phyloP scores from a whole-genome alignment of 2,113 vertebrate genomes.

The Pipa parva region DNA sequence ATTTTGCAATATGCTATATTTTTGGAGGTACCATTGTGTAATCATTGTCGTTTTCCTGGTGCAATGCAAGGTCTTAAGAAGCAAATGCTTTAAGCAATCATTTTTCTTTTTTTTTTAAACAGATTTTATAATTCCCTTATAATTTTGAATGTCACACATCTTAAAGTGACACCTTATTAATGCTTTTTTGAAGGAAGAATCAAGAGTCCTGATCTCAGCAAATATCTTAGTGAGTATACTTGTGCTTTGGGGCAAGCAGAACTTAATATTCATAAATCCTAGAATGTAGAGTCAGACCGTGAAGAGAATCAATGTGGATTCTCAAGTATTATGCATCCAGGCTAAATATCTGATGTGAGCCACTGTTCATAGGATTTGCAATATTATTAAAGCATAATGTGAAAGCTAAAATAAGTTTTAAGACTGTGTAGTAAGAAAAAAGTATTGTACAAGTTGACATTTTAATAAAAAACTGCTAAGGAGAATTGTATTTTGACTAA shows the following conservation, averaged over 20 bases:
- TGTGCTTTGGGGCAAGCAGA: conserved; percentile 71
- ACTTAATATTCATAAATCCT: conserved; percentile 72
- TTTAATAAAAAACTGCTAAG: conserved; percentile 64
- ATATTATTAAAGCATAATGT: conserved; percentile 68
- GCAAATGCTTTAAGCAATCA: conserved; percentile 50
- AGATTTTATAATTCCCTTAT: conserved; percentile 47
- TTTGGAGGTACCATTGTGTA: conserved; percentile 37
- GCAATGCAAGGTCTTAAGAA: conserved; percentile 46
- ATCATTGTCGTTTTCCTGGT: conserved; percentile 51
- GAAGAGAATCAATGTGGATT: conserved; percentile 64
- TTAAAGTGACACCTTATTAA: conserved; percentile 60
- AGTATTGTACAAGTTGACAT: conserved; percentile 53
- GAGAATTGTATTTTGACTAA: conserved; percentile 56
- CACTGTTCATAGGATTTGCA: conserved; percentile 67
- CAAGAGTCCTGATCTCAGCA: conserved; percentile 73
- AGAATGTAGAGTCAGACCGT: conserved; percentile 59
- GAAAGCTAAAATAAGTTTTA: conserved; percentile 59
- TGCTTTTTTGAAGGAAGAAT: conserved; percentile 64
- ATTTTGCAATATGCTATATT: conserved; percentile 14
- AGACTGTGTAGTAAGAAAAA: conserved; percentile 54
- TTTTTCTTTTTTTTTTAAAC: conserved; percentile 36
- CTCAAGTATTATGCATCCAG: conserved; percentile 63
- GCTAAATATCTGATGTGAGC: conserved; percentile 72
- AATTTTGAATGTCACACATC: conserved; percentile 52
- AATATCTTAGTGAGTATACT: conserved; percentile 69